A percentile compares a stretch with the other conserved stretches of the same genome.
Evolutionary conservation across 2,113 vertebrate species (phyloP).

Genomic region (Myrmecobius fasciatus): DNA sequence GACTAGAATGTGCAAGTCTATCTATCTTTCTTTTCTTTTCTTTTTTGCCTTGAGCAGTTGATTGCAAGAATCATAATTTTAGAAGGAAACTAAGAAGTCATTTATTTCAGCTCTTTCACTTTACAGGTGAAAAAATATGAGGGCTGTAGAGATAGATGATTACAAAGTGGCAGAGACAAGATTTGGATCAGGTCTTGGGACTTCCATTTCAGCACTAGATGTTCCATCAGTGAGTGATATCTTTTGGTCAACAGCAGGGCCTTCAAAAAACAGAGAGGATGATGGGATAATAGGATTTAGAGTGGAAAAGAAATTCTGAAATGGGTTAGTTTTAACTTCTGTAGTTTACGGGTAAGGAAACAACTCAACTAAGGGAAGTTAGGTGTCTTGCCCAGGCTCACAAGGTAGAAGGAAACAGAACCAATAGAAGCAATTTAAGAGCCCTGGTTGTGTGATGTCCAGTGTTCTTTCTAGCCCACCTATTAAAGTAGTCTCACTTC

Average conservation of each 20-base stretch:
- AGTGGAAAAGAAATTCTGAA: not conserved
- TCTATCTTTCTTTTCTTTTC: slow-evolving; percentile 11
- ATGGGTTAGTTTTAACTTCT: not conserved
- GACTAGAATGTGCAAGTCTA: not conserved
- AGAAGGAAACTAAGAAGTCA: not conserved
- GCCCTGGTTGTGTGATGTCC: not conserved
- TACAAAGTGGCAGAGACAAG: not conserved
- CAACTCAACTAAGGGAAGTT: not conserved
- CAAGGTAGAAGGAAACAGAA: not conserved
- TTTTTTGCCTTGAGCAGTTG: not conserved
- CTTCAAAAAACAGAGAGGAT: not conserved
- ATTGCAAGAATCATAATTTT: not conserved
- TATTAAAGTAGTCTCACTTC: not conserved
- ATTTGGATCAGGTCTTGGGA: not conserved
- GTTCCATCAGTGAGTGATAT: not conserved
- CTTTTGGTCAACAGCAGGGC: not conserved
- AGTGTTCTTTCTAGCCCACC: not conserved
- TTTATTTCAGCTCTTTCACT: not conserved
- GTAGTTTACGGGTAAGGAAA: not conserved
- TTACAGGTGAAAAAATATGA: not conserved
- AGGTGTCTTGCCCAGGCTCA: not conserved
- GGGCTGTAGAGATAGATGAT: not conserved
- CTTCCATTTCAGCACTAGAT: not conserved
- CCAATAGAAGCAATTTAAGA: not conserved
- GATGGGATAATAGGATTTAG: not conserved